Base-by-base conservation (phyloP, 92 coral and sea anemone species). In the Pocillopora grandis region DNA sequence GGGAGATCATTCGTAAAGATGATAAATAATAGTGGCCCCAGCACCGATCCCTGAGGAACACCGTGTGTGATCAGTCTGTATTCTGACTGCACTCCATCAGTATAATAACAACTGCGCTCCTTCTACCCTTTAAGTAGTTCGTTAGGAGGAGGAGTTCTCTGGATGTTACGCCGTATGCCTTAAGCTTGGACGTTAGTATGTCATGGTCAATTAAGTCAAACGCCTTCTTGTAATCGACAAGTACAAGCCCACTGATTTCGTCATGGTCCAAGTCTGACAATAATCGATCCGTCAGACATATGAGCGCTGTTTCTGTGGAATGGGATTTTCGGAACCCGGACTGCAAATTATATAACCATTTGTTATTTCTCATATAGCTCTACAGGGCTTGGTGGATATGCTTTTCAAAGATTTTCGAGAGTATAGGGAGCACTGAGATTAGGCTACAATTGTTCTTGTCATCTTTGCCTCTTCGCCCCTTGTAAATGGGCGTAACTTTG, bases 131-230 rank as follows among this genome's bases (percentile, higher is more conserved):
- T 77, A 85, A 19, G 76, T 77, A 85, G 52, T 68, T 78, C 56
- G 56, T 49, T 35, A 84, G 14, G 31, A 84, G 55, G 62, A 69
- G 23, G 42, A 78, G 71, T 70, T 86, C 78, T 37, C 48, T 86
- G 5, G 77, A 78, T 59, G 75, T 56, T 57, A 86, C 62, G 23
- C 89, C 89, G 58, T 78, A 86, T 70, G 89, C 71, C 72, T 78
- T 52, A 56, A 78, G 76, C 62, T 86, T 86, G 20, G 78, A 59
- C 56, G 69, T 61, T 20, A 86, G 79, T 58, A 79, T 86, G 52
- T 36, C 85, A 70, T 78, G 85, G 76, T 86, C 78, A 67, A 86
- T 86, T 62, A 86, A 58, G 77, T 86, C 89, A 59, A 86, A 77
- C 37, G 89, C 89, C 83, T 78, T 86, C 57, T 86, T 86, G 68